Conservation (phyloP, 2,113 vertebrate genomes). For the mouse (Mus musculus) region DNA sequence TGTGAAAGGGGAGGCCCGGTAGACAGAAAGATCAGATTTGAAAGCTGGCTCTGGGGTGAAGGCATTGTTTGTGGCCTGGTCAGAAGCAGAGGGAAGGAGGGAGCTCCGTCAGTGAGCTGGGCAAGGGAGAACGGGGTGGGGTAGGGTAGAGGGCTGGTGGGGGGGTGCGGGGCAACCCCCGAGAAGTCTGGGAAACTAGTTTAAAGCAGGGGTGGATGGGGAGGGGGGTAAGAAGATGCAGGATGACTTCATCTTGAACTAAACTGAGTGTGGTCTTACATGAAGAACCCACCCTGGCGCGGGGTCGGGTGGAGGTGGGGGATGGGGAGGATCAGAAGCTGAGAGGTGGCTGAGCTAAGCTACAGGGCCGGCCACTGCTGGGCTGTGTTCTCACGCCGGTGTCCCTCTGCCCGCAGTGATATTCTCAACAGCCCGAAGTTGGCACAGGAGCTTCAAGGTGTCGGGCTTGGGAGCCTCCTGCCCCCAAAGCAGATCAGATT, state of each 20-base stretch:
- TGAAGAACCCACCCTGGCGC: accelerated
- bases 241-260: accelerated
- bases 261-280: accelerated
- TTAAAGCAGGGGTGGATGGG: not conserved
- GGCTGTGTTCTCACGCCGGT: not conserved
- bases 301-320: no score
- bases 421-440: slow-evolving; percentile 88
- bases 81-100: not conserved
- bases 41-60: not conserved
- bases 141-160: accelerated
- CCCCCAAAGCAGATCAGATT: slow-evolving; percentile 75
- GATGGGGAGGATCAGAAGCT: no score
- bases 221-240: accelerated
- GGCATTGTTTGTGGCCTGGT: not conserved
- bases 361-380: accelerated
- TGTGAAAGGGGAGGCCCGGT: not conserved
- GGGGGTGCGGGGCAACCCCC: accelerated
- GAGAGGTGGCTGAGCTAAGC: not conserved
- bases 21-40: not conserved
- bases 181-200: accelerated
- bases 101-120: not conserved
- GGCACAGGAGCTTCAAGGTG: slow-evolving; percentile 83
- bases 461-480: slow-evolving; percentile 89
- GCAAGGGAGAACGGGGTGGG: accelerated
- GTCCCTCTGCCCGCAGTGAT: slow-evolving; percentile 85